phyloP scores from a whole-genome alignment of 2,113 vertebrate genomes.

The Struthidea cinerea region DNA sequence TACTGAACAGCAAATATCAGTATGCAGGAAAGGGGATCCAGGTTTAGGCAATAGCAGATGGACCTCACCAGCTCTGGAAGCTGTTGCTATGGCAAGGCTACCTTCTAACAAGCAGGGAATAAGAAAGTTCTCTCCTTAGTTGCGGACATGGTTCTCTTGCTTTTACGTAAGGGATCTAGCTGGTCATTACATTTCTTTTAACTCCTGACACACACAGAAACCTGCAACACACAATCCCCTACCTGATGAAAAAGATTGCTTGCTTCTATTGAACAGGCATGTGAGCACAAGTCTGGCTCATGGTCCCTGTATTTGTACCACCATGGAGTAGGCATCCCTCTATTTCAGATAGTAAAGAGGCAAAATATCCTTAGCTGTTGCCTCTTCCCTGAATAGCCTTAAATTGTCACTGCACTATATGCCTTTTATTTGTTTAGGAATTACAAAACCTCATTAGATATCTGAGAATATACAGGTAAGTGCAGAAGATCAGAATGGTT shows the following conservation, averaged over 20 bases:
- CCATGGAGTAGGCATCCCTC: not conserved
- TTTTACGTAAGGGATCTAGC: not conserved
- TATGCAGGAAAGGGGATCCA: not conserved
- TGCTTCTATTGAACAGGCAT: not conserved
- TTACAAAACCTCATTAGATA: conserved; percentile 40
- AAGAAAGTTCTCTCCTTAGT: not conserved
- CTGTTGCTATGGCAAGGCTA: not conserved
- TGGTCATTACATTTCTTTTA: not conserved
- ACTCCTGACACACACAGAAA: not conserved
- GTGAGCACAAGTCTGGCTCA: not conserved
- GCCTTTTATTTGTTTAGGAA: conserved; percentile 45
- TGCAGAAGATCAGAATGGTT: conserved; percentile 57
- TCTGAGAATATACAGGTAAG: conserved; percentile 59
- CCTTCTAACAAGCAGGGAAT: not conserved
- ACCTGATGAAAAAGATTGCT: not conserved
- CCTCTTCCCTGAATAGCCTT: not conserved
- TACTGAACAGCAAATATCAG: not conserved
- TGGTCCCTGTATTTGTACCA: not conserved
- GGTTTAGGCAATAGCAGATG: not conserved
- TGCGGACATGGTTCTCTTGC: not conserved
- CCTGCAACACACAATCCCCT: not conserved
- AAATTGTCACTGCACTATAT: not conserved
- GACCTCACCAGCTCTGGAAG: not conserved
- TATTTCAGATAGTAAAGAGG: not conserved
- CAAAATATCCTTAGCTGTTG: not conserved